These are phyloP conservation scores for Cydia strobilella DNA, from an alignment of 1,140 invertebrate species.

Conservation along the genomic window DNA sequence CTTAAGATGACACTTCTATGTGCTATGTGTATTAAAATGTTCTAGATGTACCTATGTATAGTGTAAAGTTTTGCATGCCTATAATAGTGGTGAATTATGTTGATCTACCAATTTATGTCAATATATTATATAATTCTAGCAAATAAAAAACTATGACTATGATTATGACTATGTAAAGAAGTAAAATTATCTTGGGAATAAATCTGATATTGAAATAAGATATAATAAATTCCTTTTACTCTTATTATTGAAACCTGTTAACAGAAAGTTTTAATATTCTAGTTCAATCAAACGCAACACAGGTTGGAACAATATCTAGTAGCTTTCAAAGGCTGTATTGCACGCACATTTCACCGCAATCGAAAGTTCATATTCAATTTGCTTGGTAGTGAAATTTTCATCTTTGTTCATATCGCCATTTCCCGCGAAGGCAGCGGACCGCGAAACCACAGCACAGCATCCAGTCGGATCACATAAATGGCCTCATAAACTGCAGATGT, in stretches of 20 bases:
- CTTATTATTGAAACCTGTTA: neutral
- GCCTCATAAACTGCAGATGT: neutral
- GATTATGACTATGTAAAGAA: neutral
- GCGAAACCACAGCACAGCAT: conserved; percentile 36
- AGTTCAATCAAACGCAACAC: conserved; percentile 6
- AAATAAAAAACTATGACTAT: too few species aligned
- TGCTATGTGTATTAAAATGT: too few species aligned
- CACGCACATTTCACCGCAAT: conserved; percentile 43
- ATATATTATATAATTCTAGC: too few species aligned
- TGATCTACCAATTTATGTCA: too few species aligned
- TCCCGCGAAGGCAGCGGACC: conserved; percentile 28
- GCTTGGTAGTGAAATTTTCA: conserved; percentile 46
- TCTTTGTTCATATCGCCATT: conserved; percentile 36
- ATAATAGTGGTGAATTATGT: too few species aligned
- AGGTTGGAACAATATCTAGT: conserved; percentile 34
- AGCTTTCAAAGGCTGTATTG: conserved; percentile 36
- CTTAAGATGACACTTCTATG: too few species aligned
- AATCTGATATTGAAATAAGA: too few species aligned
- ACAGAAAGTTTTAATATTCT: neutral
- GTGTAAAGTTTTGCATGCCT: too few species aligned
- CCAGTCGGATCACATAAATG: conserved; percentile 14
- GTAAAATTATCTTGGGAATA: neutral
- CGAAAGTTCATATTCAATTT: conserved; percentile 54
- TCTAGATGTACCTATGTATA: too few species aligned
- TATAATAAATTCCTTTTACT: too few species aligned